phyloP scores from a whole-genome alignment of 2,113 vertebrate species.

The Brachyhypopomus gauderio region DNA sequence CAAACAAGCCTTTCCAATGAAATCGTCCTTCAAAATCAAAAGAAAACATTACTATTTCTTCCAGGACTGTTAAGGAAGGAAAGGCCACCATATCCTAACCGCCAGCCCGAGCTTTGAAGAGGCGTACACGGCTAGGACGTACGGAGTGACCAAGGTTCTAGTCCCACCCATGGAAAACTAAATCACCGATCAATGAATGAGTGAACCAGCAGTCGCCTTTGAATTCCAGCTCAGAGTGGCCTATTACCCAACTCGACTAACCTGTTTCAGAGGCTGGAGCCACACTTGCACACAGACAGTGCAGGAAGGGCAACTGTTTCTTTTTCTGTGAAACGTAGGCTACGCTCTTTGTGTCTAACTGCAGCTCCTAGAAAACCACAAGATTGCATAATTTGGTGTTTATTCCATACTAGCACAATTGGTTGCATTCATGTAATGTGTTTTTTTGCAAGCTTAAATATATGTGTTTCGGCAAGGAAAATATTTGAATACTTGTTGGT shows the following conservation, averaged over 20 bases:
- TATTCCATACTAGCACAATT: too few relatives aligned
- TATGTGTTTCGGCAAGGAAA: too few relatives aligned
- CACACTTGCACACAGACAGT: constrained; percentile 52
- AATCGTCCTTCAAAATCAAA: too few relatives aligned
- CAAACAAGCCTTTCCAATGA: too few relatives aligned
- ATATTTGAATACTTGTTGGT: too few relatives aligned
- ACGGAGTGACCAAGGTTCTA: constrained; percentile 55
- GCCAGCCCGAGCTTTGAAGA: background rate
- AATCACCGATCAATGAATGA: background rate
- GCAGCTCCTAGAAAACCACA: too few relatives aligned
- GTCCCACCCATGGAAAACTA: constrained; percentile 30
- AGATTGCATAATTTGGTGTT: too few relatives aligned
- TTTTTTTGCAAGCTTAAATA: too few relatives aligned
- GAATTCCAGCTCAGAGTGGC: constrained; percentile 58
- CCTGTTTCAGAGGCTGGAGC: constrained; percentile 54
- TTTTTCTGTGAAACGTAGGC: too few relatives aligned
- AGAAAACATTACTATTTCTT: too few relatives aligned
- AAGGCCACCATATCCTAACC: constrained; percentile 28
- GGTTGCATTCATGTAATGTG: too few relatives aligned
- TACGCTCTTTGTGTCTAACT: too few relatives aligned
- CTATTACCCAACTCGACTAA: constrained; percentile 54
- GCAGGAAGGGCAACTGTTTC: background rate
- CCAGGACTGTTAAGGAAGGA: background rate
- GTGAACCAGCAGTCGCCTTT: constrained; percentile 40
- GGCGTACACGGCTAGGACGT: constrained; percentile 28